These are phyloP conservation scores for Indicator indicator DNA, from an alignment of 2,113 vertebrate species.

Conservation along the genomic window DNA sequence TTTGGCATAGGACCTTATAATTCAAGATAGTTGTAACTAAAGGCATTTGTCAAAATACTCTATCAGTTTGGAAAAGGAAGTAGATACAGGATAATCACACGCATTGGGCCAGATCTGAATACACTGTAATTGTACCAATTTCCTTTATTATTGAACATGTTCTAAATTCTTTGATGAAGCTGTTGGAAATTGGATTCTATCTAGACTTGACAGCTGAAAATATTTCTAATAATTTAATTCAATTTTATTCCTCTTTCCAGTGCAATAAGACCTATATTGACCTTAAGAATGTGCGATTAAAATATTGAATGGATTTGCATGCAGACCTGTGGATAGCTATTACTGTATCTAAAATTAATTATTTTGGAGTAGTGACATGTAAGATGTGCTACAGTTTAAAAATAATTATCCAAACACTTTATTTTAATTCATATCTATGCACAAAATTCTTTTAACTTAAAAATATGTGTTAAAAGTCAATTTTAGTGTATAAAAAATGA, in stretches of 20 bases:
- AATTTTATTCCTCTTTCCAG: not conserved
- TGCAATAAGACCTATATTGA: not conserved
- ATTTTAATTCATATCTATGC: not conserved
- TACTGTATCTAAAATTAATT: not conserved
- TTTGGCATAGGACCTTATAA: not conserved
- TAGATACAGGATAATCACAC: not conserved
- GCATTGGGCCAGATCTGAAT: not conserved
- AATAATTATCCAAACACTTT: not conserved
- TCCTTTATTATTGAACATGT: not conserved
- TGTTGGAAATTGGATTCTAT: not conserved
- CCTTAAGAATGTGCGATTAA: not conserved
- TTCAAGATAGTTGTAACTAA: not conserved
- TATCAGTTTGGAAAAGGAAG: not conserved
- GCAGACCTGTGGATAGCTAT: not conserved
- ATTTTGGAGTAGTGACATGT: not conserved
- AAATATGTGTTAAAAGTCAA: not conserved
- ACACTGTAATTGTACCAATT: not conserved
- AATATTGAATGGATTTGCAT: not conserved
- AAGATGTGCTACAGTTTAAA: not conserved
- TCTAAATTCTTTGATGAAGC: constrained; percentile 9
- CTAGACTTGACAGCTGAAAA: not conserved
- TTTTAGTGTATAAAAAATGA: not conserved
- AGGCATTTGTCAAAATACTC: not conserved
- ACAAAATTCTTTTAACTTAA: not conserved
- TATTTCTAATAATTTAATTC: constrained; percentile 10